Conservation (phyloP, 2,113 vertebrate genomes). For the Ictalurus punctatus region DNA sequence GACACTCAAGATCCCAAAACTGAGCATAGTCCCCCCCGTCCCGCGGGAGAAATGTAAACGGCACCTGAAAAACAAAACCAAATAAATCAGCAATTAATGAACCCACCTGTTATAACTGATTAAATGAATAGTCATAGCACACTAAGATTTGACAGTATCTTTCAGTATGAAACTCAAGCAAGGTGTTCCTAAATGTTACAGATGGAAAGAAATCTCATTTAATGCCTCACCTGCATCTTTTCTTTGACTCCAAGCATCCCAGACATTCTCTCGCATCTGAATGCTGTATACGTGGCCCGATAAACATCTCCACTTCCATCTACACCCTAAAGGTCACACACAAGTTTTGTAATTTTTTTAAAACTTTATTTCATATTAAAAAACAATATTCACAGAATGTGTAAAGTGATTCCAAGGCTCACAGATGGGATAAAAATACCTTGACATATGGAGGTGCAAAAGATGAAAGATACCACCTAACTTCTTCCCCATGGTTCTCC, state of each 20-base stretch:
- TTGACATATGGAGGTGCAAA: constrained; percentile 92
- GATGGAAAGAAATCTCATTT: background rate
- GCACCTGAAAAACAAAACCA: constrained; percentile 71
- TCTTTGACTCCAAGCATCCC: constrained; percentile 76
- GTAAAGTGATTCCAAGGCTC: background rate
- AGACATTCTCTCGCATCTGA: constrained; percentile 82
- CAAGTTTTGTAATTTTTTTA: background rate
- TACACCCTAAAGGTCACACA: constrained; percentile 73
- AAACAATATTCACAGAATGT: background rate
- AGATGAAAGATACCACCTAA: constrained; percentile 89
- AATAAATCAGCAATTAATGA: background rate
- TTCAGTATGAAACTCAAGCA: background rate
- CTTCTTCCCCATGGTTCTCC: constrained; percentile 79
- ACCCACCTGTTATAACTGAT: background rate
- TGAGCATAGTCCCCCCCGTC: constrained; percentile 87
- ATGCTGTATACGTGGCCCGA: constrained; percentile 87
- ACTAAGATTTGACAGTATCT: background rate
- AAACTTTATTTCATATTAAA: background rate
- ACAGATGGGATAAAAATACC: constrained; percentile 65
- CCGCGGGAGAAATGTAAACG: constrained; percentile 84
- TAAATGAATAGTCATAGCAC: background rate
- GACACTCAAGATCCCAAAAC: constrained; percentile 93
- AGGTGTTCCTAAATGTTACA: too few species aligned
- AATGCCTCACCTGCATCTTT: constrained; percentile 78
- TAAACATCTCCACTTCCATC: constrained; percentile 82